These are phyloP conservation scores for Myrmecophaga tridactyla DNA, from an alignment of 2,113 vertebrate species.

Conservation along the genomic window DNA sequence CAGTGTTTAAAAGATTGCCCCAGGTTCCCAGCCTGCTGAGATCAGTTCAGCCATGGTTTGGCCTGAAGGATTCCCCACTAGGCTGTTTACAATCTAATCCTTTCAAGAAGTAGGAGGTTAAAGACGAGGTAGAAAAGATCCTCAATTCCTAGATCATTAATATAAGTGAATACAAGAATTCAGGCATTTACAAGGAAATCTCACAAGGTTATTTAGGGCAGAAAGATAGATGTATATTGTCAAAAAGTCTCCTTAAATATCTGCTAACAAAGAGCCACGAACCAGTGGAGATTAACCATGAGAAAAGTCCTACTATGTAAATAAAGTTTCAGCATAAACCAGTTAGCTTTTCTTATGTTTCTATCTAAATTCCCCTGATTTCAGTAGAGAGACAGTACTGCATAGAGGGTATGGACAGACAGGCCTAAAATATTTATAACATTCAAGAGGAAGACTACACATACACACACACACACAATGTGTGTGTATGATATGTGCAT, in stretches of 20 bases:
- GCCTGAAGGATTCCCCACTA: constrained; percentile 42
- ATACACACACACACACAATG: not conserved
- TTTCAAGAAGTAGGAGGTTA: constrained; percentile 29
- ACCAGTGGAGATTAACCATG: not conserved
- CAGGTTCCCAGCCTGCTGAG: not conserved
- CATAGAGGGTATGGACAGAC: not conserved
- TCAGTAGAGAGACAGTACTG: not conserved
- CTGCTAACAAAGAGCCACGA: not conserved
- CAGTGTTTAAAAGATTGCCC: not conserved
- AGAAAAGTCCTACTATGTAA: constrained; percentile 1
- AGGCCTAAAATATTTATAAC: constrained; percentile 15
- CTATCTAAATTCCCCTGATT: constrained; percentile 8
- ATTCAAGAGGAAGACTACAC: constrained; percentile 1
- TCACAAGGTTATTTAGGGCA: not conserved
- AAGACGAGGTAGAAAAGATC: constrained; percentile 47
- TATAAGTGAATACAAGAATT: constrained; percentile 37
- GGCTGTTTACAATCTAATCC: constrained; percentile 46
- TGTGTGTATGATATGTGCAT: not conserved
- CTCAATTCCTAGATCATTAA: constrained; percentile 18
- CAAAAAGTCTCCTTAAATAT: not conserved
- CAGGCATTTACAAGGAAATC: constrained; percentile 20
- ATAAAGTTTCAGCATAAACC: constrained; percentile 6
- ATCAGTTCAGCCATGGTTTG: constrained; percentile 1
- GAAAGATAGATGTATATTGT: not conserved
- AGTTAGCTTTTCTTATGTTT: constrained; percentile 49